Evolutionary conservation across 2,888 invertebrate genomes (phyloP), one percentile per base, ranked within the genome.

Genomic region (Eutolmus rufibarbis): DNA sequence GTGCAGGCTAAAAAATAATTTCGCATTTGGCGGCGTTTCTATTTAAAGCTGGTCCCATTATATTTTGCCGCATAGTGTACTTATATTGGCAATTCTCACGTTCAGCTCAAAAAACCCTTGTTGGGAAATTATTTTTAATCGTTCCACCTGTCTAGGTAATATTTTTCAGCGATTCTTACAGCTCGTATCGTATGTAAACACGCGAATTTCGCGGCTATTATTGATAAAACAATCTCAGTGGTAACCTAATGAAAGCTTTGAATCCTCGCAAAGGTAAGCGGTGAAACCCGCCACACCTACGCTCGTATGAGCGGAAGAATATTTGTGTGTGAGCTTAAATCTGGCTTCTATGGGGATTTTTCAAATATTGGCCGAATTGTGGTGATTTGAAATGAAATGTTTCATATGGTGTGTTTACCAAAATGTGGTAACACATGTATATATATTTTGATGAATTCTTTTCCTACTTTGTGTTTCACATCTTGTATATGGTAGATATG

Each of bases 191-290:
- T 79, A 79, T 46, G 31, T 66, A 79, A 79, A 51, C 79, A 79
- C 79, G 79, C 79, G 31, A 79, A 79, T 51, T 51, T 51, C 51
- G 28, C 51, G 79, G 19, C 28, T n/a, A 51, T 79, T 79, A 79
- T 79, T 51, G 79, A 79, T 79, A 79, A 79, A 79, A 79, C 79
- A 79, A 79, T 79, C 79, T 79, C 51, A 16, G 51, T 7, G 31
- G 79, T 51, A 79, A 31, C 16, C 16, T 51, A 79, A 28, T 51
- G 51, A 31, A 79, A 79, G 9, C 79, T 51, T 43, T 43, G 19
- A 43, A 23, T 79, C 51, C 9, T n/a, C 7, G n/a, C n/a, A 4
- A 23, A 23, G 66, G 66, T 66, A 19, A 28, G 28, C 5, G 66
- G 12, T 66, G 23, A 5, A 23, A 12, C 28, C 23, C 28, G 23